Evolutionary conservation across 1,140 invertebrate species (phyloP).

Genomic region (Drosophila ogumai): DNA sequence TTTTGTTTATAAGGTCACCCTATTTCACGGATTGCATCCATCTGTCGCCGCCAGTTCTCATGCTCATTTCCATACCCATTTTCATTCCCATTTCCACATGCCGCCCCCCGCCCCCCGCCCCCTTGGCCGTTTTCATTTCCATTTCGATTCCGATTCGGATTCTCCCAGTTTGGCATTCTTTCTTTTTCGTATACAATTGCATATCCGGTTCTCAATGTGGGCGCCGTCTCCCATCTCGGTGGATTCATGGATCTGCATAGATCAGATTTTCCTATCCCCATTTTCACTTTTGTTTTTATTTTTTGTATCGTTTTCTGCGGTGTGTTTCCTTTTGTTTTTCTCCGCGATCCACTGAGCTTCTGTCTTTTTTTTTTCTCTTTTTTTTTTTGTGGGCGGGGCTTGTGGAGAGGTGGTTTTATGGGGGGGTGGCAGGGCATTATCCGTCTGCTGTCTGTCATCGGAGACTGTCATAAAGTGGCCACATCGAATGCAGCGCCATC

Average conservation of each 20-base stretch:
- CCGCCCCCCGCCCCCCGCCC: too few relatives aligned
- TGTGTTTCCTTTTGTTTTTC: constrained; percentile 17
- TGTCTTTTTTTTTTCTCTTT: constrained; percentile 1
- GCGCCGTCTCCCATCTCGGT: constrained; percentile 42
- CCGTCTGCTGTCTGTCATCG: constrained; percentile 74
- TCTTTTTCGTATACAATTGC: constrained; percentile 70
- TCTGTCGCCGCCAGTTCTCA: constrained; percentile 52
- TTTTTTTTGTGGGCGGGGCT: constrained; percentile 24
- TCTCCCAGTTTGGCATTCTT: constrained; percentile 54
- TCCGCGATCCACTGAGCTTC: constrained; percentile 25
- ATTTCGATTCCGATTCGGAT: constrained; percentile 43
- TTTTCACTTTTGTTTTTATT: constrained; percentile 2
- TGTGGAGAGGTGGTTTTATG: constrained; percentile 15
- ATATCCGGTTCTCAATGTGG: constrained; percentile 80
- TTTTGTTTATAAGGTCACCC: constrained; percentile 69
- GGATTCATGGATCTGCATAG: constrained; percentile 42
- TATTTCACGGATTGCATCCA: constrained; percentile 63
- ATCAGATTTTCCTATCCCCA: constrained; percentile 22
- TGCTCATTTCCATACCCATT: constrained; percentile 47
- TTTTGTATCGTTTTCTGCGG: constrained; percentile 8
- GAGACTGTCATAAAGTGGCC: constrained; percentile 57
- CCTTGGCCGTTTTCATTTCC: background rate
- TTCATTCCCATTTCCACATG: constrained; percentile 32
- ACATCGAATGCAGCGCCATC: constrained; percentile 15
- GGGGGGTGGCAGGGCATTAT: constrained; percentile 12